phyloP scores from a whole-genome alignment of 2,113 vertebrate species.

The Brachyhypopomus gauderio region DNA sequence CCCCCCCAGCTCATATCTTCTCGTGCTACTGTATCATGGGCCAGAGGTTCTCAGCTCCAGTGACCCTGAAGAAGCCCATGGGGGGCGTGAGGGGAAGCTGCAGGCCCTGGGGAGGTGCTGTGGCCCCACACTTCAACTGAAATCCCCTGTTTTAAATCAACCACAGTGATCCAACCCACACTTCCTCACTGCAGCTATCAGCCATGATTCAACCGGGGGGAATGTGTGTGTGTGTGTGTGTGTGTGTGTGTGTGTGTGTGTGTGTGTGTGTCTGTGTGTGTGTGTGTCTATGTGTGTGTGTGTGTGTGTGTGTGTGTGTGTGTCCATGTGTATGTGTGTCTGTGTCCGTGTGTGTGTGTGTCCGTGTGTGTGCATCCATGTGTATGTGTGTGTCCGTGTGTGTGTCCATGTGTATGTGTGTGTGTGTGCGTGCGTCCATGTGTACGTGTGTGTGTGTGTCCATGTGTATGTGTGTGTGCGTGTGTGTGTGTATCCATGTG shows the following conservation, averaged over 20 bases:
- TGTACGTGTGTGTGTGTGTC: slow-evolving; percentile 51
- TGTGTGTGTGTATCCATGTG: no score
- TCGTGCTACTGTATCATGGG: no score
- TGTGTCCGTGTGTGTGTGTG: neutral
- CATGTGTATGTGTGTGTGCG: slow-evolving; percentile 5
- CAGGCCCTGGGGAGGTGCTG: no score
- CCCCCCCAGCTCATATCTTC: no score
- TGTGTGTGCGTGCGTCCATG: no score
- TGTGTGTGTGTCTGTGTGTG: neutral
- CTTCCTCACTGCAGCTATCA: slow-evolving; percentile 13
- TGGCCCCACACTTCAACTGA: no score
- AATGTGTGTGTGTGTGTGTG: neutral
- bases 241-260: neutral
- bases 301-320: no score
- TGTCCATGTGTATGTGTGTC: neutral
- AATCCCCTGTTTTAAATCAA: no score
- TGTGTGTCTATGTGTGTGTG: neutral
- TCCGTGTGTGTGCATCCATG: neutral
- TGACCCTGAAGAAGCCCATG: no score
- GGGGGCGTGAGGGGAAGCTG: no score
- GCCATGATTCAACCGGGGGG: neutral
- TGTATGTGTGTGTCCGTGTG: neutral
- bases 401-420: neutral
- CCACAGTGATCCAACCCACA: slow-evolving; percentile 30
- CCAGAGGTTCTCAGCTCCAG: no score